phyloP scores from a whole-genome alignment of 2,797 vertebrate genomes.

The Todus mexicanus region DNA sequence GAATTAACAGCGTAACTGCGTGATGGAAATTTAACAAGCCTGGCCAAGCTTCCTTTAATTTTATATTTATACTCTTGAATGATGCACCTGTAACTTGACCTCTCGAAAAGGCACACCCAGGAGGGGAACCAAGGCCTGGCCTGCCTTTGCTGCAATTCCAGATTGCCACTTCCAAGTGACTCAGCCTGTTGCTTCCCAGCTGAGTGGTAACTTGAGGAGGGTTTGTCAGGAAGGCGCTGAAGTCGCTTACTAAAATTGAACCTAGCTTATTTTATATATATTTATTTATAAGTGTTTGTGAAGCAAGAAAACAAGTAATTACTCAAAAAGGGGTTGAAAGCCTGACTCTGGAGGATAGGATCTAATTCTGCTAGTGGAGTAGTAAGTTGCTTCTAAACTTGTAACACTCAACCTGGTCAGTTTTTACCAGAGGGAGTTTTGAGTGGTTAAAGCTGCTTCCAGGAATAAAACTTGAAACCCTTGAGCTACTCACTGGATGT shows the following conservation, averaged over 20 bases:
- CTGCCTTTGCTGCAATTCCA: background rate
- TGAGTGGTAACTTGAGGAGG: background rate
- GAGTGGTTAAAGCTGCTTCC: background rate
- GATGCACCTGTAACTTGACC: conserved; percentile 17
- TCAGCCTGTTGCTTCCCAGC: background rate
- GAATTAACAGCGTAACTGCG: background rate
- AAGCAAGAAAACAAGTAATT: background rate
- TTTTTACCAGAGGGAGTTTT: background rate
- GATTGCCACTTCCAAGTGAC: background rate
- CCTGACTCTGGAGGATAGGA: background rate
- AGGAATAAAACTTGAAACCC: conserved; percentile 1
- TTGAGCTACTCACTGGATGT: background rate
- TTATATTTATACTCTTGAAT: background rate
- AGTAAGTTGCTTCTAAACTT: background rate
- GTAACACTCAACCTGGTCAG: background rate
- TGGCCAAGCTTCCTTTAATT: background rate
- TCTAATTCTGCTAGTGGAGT: background rate
- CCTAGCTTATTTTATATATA: background rate
- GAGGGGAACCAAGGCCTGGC: background rate
- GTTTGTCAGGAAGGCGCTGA: background rate
- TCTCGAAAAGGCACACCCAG: background rate
- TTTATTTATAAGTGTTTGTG: background rate
- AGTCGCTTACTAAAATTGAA: conserved; percentile 34
- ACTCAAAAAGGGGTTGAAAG: background rate
- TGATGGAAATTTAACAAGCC: background rate